Evolutionary conservation across 2,888 invertebrate genomes (phyloP).

Genomic region (Hemaris fuciformis): DNA sequence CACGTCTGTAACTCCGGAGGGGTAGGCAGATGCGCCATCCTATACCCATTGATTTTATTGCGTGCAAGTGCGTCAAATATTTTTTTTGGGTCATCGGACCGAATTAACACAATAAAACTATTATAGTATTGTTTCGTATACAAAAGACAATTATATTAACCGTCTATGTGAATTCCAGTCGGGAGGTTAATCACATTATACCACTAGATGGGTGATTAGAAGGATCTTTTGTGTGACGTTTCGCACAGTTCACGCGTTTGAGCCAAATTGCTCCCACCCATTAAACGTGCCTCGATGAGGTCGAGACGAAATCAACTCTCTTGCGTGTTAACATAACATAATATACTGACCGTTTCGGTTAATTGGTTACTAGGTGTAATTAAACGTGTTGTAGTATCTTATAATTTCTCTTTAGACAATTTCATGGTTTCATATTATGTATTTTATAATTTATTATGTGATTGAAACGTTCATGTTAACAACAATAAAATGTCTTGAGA

Average conservation of each 20-base stretch:
- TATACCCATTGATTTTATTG: too few relatives aligned
- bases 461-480: neutral
- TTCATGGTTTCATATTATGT: neutral
- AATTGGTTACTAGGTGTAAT: neutral
- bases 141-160: slow-evolving; percentile 68
- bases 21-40: too few relatives aligned
- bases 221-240: slow-evolving; percentile 12
- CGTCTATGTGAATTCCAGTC: slow-evolving; percentile 56
- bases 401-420: neutral
- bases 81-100: slow-evolving; percentile 51
- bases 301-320: neutral
- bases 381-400: neutral
- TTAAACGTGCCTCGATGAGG: neutral
- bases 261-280: neutral
- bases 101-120: slow-evolving; percentile 67
- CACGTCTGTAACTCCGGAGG: too few relatives aligned
- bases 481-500: neutral
- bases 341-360: neutral
- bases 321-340: too few relatives aligned
- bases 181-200: slow-evolving; percentile 56
- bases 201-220: slow-evolving; percentile 24
- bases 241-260: slow-evolving; percentile 9
- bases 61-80: slow-evolving; percentile 29
- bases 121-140: slow-evolving; percentile 71
- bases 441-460: neutral